These are phyloP conservation scores for Gnatocerus cornutus DNA, from an alignment of 2,888 invertebrate species.

Conservation along the genomic window DNA sequence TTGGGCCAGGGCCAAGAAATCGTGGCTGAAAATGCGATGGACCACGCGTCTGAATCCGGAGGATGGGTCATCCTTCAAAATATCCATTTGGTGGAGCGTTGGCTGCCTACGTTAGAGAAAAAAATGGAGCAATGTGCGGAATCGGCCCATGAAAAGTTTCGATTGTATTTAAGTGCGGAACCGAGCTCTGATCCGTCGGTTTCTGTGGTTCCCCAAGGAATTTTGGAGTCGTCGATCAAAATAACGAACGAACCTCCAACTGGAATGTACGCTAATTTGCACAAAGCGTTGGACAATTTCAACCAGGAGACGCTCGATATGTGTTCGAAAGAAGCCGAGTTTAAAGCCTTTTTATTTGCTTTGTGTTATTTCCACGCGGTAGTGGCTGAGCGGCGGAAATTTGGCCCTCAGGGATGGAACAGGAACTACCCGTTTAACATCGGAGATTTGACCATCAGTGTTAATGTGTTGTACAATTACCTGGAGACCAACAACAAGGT, in stretches of 20 bases:
- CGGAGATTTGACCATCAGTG: slow-evolving; percentile 93
- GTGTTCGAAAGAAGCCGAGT: slow-evolving; percentile 94
- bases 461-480: slow-evolving; percentile 92
- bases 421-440: slow-evolving; percentile 85
- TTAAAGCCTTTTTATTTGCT: slow-evolving; percentile 90
- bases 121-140: slow-evolving; percentile 88
- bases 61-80: slow-evolving; percentile 97
- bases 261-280: slow-evolving; percentile 95
- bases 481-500: slow-evolving; percentile 88
- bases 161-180: slow-evolving; percentile 91
- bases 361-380: slow-evolving; percentile 97
- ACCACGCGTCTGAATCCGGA: slow-evolving; percentile 81
- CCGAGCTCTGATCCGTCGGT: slow-evolving; percentile 81
- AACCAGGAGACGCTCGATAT: slow-evolving; percentile 93
- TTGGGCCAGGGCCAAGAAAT: slow-evolving; percentile 96
- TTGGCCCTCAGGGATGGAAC: slow-evolving; percentile 97
- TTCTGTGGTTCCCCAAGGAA: slow-evolving; percentile 86
- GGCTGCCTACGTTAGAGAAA: slow-evolving; percentile 92
- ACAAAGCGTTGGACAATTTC: slow-evolving; percentile 94
- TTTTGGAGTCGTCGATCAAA: slow-evolving; percentile 94
- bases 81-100: slow-evolving; percentile 91
- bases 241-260: slow-evolving; percentile 97
- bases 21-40: slow-evolving; percentile 92
- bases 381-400: slow-evolving; percentile 92
- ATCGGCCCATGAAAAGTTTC: slow-evolving; percentile 77